A percentile compares a stretch with the other conserved stretches of the same genome.
Conservation (phyloP, 2,888 invertebrate species). For the Thysanoteuthis rhombus region DNA sequence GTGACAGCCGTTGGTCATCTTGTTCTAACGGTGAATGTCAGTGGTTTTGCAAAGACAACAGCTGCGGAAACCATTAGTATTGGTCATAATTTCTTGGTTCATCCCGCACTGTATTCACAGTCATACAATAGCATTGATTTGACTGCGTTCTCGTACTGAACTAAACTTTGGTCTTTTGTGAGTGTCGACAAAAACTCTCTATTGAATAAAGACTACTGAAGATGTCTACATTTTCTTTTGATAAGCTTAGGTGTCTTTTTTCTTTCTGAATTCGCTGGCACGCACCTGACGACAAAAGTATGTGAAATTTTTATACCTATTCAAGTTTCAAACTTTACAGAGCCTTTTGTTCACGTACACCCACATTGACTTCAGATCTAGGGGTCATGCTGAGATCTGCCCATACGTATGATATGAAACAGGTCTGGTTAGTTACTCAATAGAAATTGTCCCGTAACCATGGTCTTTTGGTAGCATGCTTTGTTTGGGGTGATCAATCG, state of each 20-base stretch:
- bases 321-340: background rate
- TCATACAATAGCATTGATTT: background rate
- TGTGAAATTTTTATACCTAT: background rate
- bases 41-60: too few species aligned
- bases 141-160: background rate
- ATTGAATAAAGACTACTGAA: background rate
- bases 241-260: accelerated
- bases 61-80: too few species aligned
- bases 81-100: background rate
- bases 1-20: too few species aligned
- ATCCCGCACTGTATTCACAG: background rate
- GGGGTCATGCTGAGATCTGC: too few species aligned
- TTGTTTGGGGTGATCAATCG: too few species aligned
- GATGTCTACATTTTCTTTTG: background rate
- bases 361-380: background rate
- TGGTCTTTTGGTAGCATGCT: too few species aligned
- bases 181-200: background rate
- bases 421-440: too few species aligned
- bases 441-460: too few species aligned
- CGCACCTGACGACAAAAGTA: background rate
- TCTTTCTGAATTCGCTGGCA: background rate
- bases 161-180: background rate
- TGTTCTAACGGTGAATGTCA: too few species aligned
- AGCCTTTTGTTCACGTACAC: background rate
- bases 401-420: too few species aligned